Percentiles rank a stretch among this genome's conserved stretches.
phyloP scores from a whole-genome alignment of 2,797 vertebrate genomes.

The Cyprinella venusta region DNA sequence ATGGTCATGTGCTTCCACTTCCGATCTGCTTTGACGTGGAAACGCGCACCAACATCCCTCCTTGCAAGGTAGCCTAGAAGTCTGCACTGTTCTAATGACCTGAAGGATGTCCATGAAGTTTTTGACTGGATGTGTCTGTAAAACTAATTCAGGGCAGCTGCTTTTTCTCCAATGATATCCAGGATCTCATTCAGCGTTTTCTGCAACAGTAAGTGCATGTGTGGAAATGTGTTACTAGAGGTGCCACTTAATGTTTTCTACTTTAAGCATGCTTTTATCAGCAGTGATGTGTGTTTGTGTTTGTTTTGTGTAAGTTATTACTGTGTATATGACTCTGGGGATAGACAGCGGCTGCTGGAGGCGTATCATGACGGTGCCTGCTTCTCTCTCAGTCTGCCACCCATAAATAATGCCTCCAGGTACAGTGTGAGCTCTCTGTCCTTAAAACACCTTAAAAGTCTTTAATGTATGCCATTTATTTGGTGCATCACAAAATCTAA shows the following conservation, averaged over 20 bases:
- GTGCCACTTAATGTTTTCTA: not conserved
- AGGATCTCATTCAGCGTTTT: conserved; percentile 83
- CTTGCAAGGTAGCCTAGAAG: conserved; percentile 77
- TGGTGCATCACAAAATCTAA: no score
- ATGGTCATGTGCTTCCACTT: conserved; percentile 86
- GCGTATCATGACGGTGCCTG: conserved; percentile 91
- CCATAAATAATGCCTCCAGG: conserved; percentile 81
- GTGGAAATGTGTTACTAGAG: not conserved
- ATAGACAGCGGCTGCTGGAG: conserved; percentile 87
- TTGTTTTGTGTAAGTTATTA: conserved; percentile 76
- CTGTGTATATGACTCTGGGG: conserved; percentile 86
- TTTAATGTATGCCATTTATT: not conserved
- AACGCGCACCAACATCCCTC: conserved; percentile 82
- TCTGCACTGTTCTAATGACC: not conserved
- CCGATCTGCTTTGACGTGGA: conserved; percentile 91
- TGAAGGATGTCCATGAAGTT: not conserved
- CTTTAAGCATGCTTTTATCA: conserved; percentile 74
- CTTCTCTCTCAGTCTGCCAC: conserved; percentile 87
- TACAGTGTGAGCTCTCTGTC: conserved; percentile 53
- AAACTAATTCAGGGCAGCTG: conserved; percentile 82
- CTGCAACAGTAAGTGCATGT: conserved; percentile 86
- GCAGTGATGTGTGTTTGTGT: conserved; percentile 76
- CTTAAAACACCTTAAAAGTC: not conserved
- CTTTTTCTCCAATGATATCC: conserved; percentile 87
- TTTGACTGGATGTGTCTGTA: conserved; percentile 9